These are phyloP conservation scores for Drosophila ironensis DNA, from an alignment of 1,140 invertebrate genomes.

Conservation along the genomic window DNA sequence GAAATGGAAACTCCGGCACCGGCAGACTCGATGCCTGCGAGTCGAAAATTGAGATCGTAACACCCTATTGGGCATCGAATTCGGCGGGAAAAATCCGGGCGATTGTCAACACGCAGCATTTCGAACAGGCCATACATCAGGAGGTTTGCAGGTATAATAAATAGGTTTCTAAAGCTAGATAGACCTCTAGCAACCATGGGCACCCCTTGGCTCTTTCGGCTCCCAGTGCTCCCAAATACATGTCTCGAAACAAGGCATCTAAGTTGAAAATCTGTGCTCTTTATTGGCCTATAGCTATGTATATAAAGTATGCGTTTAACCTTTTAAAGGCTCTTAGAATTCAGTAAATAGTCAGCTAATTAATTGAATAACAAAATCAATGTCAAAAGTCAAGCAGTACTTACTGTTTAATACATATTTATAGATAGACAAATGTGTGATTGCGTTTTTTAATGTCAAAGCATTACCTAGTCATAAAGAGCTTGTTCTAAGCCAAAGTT, in stretches of 20 bases:
- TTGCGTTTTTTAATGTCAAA: too few species aligned
- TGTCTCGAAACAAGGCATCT: too few species aligned
- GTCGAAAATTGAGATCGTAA: slow-evolving; percentile 95
- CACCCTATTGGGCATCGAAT: slow-evolving; percentile 96
- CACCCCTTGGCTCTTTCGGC: too few species aligned
- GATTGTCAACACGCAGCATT: slow-evolving; percentile 96
- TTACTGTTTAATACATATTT: neutral
- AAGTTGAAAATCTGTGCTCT: too few species aligned
- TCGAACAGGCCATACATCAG: slow-evolving; percentile 97
- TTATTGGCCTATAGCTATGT: too few species aligned
- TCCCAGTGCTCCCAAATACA: too few species aligned
- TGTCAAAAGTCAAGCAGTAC: neutral
- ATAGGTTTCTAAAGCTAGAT: too few species aligned
- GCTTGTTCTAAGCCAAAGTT: too few species aligned
- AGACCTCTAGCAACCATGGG: too few species aligned
- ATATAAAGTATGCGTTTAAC: too few species aligned
- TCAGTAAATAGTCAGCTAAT: neutral
- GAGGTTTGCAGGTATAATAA: slow-evolving; percentile 93
- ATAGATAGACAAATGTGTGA: neutral
- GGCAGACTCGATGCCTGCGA: slow-evolving; percentile 92
- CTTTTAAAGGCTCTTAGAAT: neutral
- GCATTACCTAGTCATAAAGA: too few species aligned
- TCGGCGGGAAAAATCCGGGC: slow-evolving; percentile 94
- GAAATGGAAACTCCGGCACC: slow-evolving; percentile 83
- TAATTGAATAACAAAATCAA: neutral